A percentile compares a stretch with the other conserved stretches of the same genome.
These are phyloP conservation scores for Desmodus rotundus DNA, from an alignment of 2,113 vertebrate genomes.

Conservation along the genomic window DNA sequence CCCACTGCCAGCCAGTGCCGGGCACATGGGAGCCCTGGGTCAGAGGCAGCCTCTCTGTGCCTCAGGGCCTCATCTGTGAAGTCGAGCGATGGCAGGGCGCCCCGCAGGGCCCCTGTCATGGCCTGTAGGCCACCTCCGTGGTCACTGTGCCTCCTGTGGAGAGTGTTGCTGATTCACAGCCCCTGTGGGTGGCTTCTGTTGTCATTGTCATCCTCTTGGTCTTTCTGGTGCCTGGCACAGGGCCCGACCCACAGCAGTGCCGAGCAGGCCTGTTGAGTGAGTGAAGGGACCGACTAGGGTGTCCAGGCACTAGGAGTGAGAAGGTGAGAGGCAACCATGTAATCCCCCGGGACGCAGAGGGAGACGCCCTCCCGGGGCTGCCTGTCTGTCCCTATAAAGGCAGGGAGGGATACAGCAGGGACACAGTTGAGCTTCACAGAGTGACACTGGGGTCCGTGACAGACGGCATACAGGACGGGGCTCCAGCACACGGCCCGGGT, in stretches of 20 bases:
- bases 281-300: background rate
- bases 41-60: background rate
- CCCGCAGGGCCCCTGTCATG: accelerated
- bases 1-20: background rate
- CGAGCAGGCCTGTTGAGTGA: background rate
- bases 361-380: accelerated
- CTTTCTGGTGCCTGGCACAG: background rate
- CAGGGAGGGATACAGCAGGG: accelerated
- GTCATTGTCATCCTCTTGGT: accelerated
- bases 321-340: accelerated
- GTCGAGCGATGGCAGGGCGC: accelerated
- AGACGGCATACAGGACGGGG: background rate
- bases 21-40: background rate
- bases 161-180: accelerated
- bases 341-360: accelerated
- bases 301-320: background rate
- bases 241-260: accelerated
- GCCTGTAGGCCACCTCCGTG: accelerated
- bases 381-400: accelerated
- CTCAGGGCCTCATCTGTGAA: background rate
- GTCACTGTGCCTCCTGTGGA: background rate
- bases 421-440: accelerated
- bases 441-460: background rate
- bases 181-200: accelerated
- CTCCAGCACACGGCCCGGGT: background rate